phyloP scores from a whole-genome alignment of 2,888 invertebrate genomes.

The Graphium colonna region DNA sequence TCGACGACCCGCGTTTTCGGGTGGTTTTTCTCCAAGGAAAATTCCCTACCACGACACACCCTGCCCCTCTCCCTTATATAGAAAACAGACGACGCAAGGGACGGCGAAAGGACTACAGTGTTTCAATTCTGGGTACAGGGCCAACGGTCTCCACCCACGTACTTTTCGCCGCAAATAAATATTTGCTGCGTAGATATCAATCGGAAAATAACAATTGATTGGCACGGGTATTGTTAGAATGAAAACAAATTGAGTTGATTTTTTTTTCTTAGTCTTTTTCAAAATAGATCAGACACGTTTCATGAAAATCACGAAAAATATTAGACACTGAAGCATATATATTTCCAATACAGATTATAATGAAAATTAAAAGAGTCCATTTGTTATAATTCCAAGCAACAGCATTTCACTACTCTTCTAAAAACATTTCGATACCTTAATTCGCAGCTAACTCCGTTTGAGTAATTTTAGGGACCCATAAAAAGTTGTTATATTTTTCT shows the following conservation, averaged over 20 bases:
- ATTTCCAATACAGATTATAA: too few relatives aligned
- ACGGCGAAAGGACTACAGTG: slow-evolving; percentile 31
- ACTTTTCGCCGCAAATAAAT: slow-evolving; percentile 15
- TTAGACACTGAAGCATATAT: too few relatives aligned
- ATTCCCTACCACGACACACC: slow-evolving; percentile 48
- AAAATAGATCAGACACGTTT: too few relatives aligned
- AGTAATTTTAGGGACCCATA: too few relatives aligned
- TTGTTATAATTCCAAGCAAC: too few relatives aligned
- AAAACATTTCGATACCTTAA: too few relatives aligned
- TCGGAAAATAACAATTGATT: background rate
- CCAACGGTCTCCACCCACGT: slow-evolving; percentile 54
- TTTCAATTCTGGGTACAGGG: slow-evolving; percentile 42
- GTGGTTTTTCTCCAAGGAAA: slow-evolving; percentile 69
- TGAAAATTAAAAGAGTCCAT: too few relatives aligned
- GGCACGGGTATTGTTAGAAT: too few relatives aligned
- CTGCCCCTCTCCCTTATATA: slow-evolving; percentile 25
- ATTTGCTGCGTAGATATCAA: background rate
- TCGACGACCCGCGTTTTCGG: slow-evolving; percentile 63
- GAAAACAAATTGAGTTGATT: background rate
- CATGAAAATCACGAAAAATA: too few relatives aligned
- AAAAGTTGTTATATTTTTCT: too few relatives aligned
- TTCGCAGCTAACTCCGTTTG: too few relatives aligned
- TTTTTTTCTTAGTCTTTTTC: background rate
- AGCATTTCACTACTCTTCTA: too few relatives aligned
- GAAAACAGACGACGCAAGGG: slow-evolving; percentile 14